Evolutionary conservation across 2,797 vertebrate species (phyloP), one percentile per base, ranked within the genome.

Genomic region (Sebastes vulpes): DNA sequence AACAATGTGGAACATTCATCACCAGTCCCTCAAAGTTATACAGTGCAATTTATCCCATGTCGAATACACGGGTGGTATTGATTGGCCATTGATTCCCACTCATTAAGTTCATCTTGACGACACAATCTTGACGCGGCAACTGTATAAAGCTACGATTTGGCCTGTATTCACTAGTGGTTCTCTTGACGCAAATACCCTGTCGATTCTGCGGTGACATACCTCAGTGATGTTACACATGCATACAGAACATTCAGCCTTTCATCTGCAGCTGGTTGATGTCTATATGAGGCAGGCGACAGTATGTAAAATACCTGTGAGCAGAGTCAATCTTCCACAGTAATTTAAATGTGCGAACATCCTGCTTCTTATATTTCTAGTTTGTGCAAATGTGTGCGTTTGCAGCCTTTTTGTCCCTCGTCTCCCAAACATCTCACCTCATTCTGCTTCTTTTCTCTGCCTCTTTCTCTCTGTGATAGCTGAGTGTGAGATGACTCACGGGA

Each of bases 401-500:
- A 86, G 81, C 59, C 69, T 81, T 80, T 84, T 79, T 79, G 74
- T 92, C 77, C 70, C 82, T 84, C 65, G 28, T 85, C 83, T 84
- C 25, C 57, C 65, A 86, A 93, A 84, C 76, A 79, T 65, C 79
- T 76, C 81, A 78, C 75, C 77, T 86, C 77, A 28, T 64, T 74
- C 75, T 54, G 57, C 63, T 86, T 50, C 71, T 32, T 69, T 11
- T 60, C 35, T 35, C 75, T 46, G 12, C 12, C 59, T 57, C 70
- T 65, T 75, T 73, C 74, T 74, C 35, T 70, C 77, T 88, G 81
- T 88, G 83, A 87, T 87, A 87, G 86, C 77, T 8, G 75, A 85
- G 88, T 76, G 79, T 86, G 89, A 89, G 84, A 93, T 87, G 89
- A 92, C 92, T 94, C 92, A 76, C 52, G 89, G 91, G 94, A 93